A percentile compares a stretch with the other conserved stretches of the same genome.
Evolutionary conservation across 35 echinoderm and acorn worm genomes (phyloP).

Genomic region (Stichopus chloronotus): DNA sequence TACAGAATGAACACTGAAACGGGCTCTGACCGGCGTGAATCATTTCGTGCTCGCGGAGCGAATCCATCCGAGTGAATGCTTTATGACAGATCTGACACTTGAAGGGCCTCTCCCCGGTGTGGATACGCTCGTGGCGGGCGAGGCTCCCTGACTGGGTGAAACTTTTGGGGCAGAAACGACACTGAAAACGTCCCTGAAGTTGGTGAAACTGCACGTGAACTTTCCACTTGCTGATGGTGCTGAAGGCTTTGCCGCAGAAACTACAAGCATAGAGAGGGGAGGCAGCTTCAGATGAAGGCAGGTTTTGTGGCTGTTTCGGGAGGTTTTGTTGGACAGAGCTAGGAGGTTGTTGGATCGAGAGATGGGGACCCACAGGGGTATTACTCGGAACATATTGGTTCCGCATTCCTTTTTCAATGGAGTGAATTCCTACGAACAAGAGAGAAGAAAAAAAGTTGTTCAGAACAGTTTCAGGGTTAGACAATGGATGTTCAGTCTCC

Average conservation of each 20-base stretch:
- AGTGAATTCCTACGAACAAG: not conserved
- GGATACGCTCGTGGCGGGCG: not conserved
- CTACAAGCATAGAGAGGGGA: not conserved
- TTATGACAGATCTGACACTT: not conserved
- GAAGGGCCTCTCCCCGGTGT: slow-evolving; percentile 13
- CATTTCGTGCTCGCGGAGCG: not conserved
- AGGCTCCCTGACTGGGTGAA: not conserved
- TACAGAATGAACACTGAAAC: not conserved
- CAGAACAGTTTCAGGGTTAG: not conserved
- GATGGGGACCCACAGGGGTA: not conserved
- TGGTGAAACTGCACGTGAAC: slow-evolving; percentile 21
- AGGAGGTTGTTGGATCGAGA: not conserved
- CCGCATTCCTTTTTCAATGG: not conserved
- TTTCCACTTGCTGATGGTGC: not conserved
- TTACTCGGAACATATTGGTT: not conserved
- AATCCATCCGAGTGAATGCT: not conserved
- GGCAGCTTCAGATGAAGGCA: not conserved
- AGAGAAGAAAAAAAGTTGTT: not conserved
- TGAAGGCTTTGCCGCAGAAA: slow-evolving; percentile 21
- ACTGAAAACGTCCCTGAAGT: slow-evolving; percentile 31
- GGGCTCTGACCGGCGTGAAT: not conserved
- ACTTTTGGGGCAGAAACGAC: slow-evolving; percentile 12
- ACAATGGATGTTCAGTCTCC: no score
- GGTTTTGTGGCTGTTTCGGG: not conserved
- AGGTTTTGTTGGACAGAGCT: not conserved